These are phyloP conservation scores for Platygyra sinensis DNA, from an alignment of 64 coral and sea anemone genomes.

Conservation along the genomic window DNA sequence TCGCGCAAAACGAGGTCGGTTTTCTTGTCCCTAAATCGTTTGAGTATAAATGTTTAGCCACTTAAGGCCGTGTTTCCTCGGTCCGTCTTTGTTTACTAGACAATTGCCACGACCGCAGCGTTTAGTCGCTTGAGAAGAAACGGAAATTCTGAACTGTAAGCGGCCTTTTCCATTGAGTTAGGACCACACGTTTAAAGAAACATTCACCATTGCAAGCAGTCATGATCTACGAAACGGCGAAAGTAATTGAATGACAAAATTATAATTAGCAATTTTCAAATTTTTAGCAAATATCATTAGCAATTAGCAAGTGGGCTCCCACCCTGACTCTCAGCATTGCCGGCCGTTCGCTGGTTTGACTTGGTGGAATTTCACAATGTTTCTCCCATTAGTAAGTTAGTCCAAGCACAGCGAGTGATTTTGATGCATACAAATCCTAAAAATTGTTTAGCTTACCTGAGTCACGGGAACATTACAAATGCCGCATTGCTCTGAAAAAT, in stretches of 20 bases:
- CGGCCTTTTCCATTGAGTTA: background rate
- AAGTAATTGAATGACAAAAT: background rate
- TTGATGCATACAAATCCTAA: background rate
- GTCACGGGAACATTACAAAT: background rate
- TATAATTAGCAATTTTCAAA: background rate
- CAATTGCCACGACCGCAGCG: no score
- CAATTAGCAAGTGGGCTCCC: background rate
- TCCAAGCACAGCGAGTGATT: background rate
- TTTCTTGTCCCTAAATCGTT: no score
- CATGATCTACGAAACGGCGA: background rate
- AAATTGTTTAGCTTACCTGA: slow-evolving; percentile 7
- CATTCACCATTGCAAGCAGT: background rate
- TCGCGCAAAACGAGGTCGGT: no score
- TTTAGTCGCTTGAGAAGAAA: background rate
- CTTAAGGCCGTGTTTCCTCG: no score
- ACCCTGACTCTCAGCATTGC: no score
- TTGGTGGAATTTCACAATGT: no score
- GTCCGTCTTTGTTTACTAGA: no score
- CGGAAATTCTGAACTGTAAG: background rate
- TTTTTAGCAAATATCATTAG: background rate
- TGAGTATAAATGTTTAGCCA: no score
- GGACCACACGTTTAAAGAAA: background rate
- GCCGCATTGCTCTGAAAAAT: background rate
- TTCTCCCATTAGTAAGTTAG: no score
- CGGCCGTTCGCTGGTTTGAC: no score